Evolutionary conservation across 2,888 invertebrate species (phyloP), one percentile per base, ranked within the genome.

Genomic region (Hypselothyrea guttata): DNA sequence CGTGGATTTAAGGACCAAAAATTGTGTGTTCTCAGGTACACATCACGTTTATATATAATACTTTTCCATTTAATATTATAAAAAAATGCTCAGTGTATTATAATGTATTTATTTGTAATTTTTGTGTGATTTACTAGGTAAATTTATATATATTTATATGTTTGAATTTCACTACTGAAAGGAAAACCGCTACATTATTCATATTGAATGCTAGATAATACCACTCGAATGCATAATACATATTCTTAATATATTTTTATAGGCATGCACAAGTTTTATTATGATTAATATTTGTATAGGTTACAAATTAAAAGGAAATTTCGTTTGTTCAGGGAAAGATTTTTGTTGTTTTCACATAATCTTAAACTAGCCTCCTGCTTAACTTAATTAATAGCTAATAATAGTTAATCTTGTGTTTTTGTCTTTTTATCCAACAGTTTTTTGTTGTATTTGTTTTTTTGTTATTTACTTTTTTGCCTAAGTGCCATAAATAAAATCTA

Each of bases 131-230:
- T 78, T 71, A 71, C 83, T 84, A 82, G 71, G 44, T 67, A 78
- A 63, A 67, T 46, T 79, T 61, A 37, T 61, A n/a, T n/a, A n/a
- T n/a, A n/a, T n/a, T n/a, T n/a, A n/a, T n/a, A n/a, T n/a, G 45
- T 72, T 81, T 58, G 33, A 78, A 78, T 78, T 78, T 82, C 48
- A 72, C 77, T 78, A 84, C 85, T 72, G 66, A 78, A 70, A 67
- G 58, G n/a, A 74, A 84, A 72, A 78, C 60, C 59, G 55, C 59
- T 70, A 54, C 52, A 4, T 38, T 45, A 75, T 74, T 66, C 71
- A 76, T 61, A 70, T 70, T 53, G 62, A 74, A 74, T 59, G 64
- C 61, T 69, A 69, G 59, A 52, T 59, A 82, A 82, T 75, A 77
- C 63, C 67, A 56, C 38, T 52, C 65, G 57, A 73, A 56, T 77